A percentile compares a stretch with the other conserved stretches of the same genome.
Conservation (phyloP, 2,888 invertebrate genomes). For the Coelopa pilipes region DNA sequence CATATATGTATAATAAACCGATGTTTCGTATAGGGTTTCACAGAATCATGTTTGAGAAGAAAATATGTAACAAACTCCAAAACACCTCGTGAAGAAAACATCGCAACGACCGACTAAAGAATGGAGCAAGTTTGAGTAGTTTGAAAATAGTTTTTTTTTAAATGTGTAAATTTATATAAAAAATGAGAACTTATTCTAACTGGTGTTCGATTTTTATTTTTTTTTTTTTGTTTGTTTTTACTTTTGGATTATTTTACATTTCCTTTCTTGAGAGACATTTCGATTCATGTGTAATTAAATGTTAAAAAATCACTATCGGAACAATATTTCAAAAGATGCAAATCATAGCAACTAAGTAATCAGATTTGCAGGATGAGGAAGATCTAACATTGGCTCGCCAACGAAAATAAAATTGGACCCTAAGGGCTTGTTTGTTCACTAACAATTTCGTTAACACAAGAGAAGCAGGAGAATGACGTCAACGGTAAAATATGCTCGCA, state of each 20-base stretch:
- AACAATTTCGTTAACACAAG: neutral
- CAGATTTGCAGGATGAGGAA: neutral
- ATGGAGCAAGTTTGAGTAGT: neutral
- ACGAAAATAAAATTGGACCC: constrained; percentile 1
- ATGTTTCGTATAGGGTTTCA: neutral
- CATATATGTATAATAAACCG: neutral
- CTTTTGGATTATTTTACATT: constrained; percentile 18
- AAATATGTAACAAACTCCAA: constrained; percentile 2
- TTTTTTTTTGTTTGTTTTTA: neutral
- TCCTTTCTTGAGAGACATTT: neutral
- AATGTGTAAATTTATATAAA: no score
- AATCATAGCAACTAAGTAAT: neutral
- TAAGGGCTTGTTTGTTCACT: neutral
- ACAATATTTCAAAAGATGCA: neutral
- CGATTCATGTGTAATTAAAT: neutral
- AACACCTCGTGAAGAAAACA: neutral
- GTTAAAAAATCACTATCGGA: neutral
- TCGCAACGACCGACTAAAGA: neutral
- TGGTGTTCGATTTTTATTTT: constrained; percentile 21
- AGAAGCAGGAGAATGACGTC: neutral
- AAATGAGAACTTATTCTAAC: constrained; percentile 6
- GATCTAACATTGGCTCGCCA: neutral
- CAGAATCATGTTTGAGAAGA: neutral
- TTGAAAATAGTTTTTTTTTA: constrained; percentile 2
- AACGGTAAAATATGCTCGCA: neutral